Evolutionary conservation across 1,140 invertebrate genomes (phyloP), one percentile per base, ranked within the genome.

Genomic region (Ceratina calcarata): DNA sequence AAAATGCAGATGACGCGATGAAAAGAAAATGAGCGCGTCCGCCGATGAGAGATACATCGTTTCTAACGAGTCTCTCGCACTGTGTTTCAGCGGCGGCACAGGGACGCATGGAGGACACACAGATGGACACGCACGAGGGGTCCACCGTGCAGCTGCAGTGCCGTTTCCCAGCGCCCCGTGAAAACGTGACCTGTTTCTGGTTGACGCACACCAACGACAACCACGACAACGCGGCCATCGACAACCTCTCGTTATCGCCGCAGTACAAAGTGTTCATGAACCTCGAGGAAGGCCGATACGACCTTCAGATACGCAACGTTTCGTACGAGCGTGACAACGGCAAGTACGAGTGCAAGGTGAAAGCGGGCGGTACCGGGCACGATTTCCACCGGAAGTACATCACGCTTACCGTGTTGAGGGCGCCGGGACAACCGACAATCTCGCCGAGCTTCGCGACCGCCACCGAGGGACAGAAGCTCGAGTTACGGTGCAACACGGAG

Each of bases 321-420:
- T 96, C 96, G 24, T 98, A 98, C 92, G 96, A 96, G 86, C 94
- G 97, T 0, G 97, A 99, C 93, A 98, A 98, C 89, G 98, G 97
- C 7, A 95, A 96, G 81, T 98, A 98, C 93, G 97, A 98, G 93
- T 99, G 98, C 89, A 95, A 96, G 24, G 94, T 98, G 61, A 98
- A 98, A 91, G 96, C 96, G 32, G 95, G 95, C 37, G 97, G 97
- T 15, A 97, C 96, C 13, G 97, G 97, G 0, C 94, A 95, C 12
- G 96, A 97, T 88, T 93, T 98, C 24, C 97, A 98, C 92, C 95
- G 96, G 72, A 97, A 98, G 91, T 95, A 95, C 53, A 96, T 98
- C 86, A 95, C 95, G 62, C 93, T 99, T 66, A 98, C 97, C 7
- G 97, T 99, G 16, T 94, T 99, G 10, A 96, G 97, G 24, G 95